A percentile compares a stretch with the other conserved stretches of the same genome.
Conservation (phyloP, 1,140 invertebrate species). For the Dysdera silvatica region DNA sequence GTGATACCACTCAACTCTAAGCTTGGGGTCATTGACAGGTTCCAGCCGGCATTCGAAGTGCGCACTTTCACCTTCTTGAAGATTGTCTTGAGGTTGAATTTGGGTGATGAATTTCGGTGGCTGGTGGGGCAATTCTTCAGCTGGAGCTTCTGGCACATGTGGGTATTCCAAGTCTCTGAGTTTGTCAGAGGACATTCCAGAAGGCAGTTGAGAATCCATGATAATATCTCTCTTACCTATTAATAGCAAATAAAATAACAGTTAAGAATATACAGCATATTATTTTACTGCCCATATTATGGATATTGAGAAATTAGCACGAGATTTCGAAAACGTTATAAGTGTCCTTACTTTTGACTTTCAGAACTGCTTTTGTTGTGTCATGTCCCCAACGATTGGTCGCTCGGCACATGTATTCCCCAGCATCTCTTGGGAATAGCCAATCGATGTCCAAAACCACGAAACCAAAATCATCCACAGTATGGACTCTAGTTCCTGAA, state of each 20-base stretch:
- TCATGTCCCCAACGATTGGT: slow-evolving; percentile 76
- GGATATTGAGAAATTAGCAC: not conserved
- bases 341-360: slow-evolving; percentile 30
- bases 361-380: slow-evolving; percentile 70
- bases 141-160: slow-evolving; percentile 57
- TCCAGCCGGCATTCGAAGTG: slow-evolving; percentile 91
- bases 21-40: slow-evolving; percentile 86
- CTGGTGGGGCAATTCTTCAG: slow-evolving; percentile 55
- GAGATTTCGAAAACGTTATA: not conserved
- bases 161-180: slow-evolving; percentile 85
- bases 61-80: slow-evolving; percentile 73
- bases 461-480: slow-evolving; percentile 87
- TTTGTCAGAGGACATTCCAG: slow-evolving; percentile 85
- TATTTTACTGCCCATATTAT: not conserved
- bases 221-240: slow-evolving; percentile 74
- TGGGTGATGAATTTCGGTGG: slow-evolving; percentile 68
- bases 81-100: slow-evolving; percentile 39
- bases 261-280: not conserved
- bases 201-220: slow-evolving; percentile 81
- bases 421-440: slow-evolving; percentile 71
- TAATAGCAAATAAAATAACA: slow-evolving; percentile 20
- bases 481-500: slow-evolving; percentile 72
- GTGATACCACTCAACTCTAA: slow-evolving; percentile 86
- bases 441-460: slow-evolving; percentile 80
- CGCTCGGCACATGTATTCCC: slow-evolving; percentile 75